Evolutionary conservation across 2,113 vertebrate genomes (phyloP).

Genomic region (Pandion haliaetus): DNA sequence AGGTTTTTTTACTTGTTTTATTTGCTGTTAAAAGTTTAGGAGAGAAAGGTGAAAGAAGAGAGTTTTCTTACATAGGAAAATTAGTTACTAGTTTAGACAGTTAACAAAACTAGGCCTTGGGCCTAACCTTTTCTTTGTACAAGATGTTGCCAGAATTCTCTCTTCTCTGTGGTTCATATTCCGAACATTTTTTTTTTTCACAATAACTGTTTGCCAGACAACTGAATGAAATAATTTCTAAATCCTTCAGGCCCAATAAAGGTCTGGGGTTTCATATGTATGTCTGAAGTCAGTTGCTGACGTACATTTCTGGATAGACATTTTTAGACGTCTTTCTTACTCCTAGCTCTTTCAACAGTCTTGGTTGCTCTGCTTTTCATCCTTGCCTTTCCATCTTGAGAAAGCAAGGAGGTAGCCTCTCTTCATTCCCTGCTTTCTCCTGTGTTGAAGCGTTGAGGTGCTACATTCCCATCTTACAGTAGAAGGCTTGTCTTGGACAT

Average conservation of each 20-base stretch:
- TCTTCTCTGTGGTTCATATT: background rate
- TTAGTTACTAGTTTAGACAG: background rate
- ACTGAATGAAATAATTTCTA: background rate
- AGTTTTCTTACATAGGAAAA: background rate
- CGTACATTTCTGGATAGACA: background rate
- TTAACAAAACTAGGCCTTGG: background rate
- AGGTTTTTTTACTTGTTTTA: too few relatives aligned
- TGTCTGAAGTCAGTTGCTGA: accelerated
- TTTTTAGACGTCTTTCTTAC: background rate
- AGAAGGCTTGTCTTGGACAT: background rate
- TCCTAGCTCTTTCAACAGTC: background rate
- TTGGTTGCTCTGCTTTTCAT: background rate
- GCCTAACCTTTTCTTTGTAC: background rate
- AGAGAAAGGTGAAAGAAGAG: background rate
- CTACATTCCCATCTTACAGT: background rate
- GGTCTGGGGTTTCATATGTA: background rate
- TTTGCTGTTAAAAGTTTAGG: background rate
- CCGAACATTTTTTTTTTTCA: background rate
- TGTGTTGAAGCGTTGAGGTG: background rate
- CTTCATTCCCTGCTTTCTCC: background rate
- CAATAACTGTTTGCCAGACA: background rate
- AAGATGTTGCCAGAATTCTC: background rate
- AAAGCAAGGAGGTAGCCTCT: background rate
- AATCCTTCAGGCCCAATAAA: background rate
- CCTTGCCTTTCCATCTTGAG: background rate